phyloP scores from a whole-genome alignment of 2,113 vertebrate genomes.

The Brienomyrus longianalis region DNA sequence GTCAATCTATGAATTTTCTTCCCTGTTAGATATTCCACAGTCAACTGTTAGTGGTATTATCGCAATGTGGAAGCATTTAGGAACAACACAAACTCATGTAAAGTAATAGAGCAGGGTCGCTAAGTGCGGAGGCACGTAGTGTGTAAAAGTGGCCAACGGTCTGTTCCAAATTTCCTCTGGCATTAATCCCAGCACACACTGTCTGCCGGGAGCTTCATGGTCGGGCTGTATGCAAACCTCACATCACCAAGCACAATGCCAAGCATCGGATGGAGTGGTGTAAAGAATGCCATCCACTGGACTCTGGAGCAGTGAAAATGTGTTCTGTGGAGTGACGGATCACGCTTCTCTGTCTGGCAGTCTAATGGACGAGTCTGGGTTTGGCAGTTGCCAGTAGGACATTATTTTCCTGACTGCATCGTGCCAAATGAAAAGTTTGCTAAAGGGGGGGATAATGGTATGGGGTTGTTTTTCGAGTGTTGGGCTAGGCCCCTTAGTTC shows the following conservation, averaged over 20 bases:
- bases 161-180: not conserved
- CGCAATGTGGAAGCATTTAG: not conserved
- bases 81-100: not conserved
- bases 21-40: not conserved
- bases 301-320: not conserved
- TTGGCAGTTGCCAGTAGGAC: not conserved
- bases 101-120: not conserved
- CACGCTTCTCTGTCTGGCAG: not conserved
- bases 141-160: not conserved
- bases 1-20: not conserved
- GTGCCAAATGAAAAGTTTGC: not conserved
- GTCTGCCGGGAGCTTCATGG: not conserved
- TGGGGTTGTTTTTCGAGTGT: not conserved
- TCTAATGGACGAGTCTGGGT: not conserved
- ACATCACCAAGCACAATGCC: not conserved
- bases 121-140: not conserved
- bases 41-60: not conserved
- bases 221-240: not conserved
- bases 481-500: not conserved
- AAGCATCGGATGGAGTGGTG: not conserved
- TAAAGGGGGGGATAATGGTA: not conserved
- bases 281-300: not conserved
- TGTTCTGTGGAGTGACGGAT: not conserved
- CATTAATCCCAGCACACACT: not conserved
- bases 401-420: not conserved